Base-by-base conservation (phyloP, 30 jellyfish, hydroid and myxozoan species). In the Haliclystus octoradiatus region DNA sequence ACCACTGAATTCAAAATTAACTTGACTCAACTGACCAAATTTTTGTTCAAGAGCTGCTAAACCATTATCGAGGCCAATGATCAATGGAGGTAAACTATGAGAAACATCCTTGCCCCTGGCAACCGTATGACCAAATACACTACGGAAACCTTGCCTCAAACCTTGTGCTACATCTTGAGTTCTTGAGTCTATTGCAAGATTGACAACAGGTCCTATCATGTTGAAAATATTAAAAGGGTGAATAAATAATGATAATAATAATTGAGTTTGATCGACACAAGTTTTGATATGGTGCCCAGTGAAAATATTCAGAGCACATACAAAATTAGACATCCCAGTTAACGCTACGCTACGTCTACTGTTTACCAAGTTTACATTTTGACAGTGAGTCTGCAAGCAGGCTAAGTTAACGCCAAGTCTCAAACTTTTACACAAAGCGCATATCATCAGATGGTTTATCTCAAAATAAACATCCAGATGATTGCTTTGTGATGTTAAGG, bases 91-190 rank as follows among this genome's bases (percentile, higher is more conserved):
- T 29, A 35, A 26, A 24, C 66, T 50, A 33, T 71, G 78, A 5
- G 47, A 74, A 1, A 69, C 89, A 33, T 15, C 49, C 33, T 84
- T 84, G 15, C 88, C 87, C 26, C 70, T 77, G 1, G 81, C 80
- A 26, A 81, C 84, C 28, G 95, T 70, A 65, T 65, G 86, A 31
- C 95, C 93, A 76, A 75, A 81, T 1, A 68, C 80, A 5, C 72
- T 70, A 27, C 88, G 69, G 71, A 84, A 84, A 25, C 95, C 95
- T 31, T 72, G 93, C 26, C 88, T 74, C 14, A 84, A 49, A 2
- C 84, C 95, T 34, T 65, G 86, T 28, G 76, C 22, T 5, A 84
- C 69, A 13, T 74, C 53, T 72, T 47, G 33, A 32, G 72, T 80
- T 30, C 47, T 73, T 5, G 95, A 71, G 14, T 77, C 95, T 2